A percentile compares a stretch with the other conserved stretches of the same genome.
Conservation (phyloP, 2,113 vertebrate genomes). For the Formicarius rufipectus region DNA sequence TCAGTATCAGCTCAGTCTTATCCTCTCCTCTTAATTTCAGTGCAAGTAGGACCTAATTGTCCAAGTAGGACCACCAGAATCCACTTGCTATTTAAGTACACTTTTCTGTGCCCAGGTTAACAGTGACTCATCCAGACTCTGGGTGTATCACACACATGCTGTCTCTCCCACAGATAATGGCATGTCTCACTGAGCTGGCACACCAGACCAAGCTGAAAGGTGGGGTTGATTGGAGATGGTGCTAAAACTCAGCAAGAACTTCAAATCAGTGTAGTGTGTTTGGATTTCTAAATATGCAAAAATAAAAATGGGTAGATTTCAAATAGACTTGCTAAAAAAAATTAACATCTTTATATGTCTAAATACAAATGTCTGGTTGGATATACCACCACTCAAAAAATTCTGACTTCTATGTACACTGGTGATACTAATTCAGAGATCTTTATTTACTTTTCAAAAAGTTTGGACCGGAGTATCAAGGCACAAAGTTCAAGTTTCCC, state of each 20-base stretch:
- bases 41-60: not conserved
- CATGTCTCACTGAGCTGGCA: conserved; percentile 25
- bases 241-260: conserved; percentile 6
- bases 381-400: not conserved
- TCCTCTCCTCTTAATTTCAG: not conserved
- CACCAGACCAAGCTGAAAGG: conserved; percentile 8
- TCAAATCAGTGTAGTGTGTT: not conserved
- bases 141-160: not conserved
- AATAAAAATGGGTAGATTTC: not conserved
- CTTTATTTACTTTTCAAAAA: not conserved
- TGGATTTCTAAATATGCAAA: not conserved
- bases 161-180: conserved; percentile 14
- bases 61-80: not conserved
- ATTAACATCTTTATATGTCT: not conserved
- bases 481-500: not conserved
- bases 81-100: not conserved
- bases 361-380: not conserved
- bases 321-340: not conserved
- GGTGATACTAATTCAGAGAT: not conserved
- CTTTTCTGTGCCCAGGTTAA: not conserved
- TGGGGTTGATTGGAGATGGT: not conserved
- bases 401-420: not conserved
- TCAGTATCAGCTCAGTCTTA: not conserved
- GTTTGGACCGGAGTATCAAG: not conserved
- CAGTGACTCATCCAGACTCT: conserved; percentile 22